Base-by-base conservation (phyloP, 2,113 vertebrate species). In the Centrocercus urophasianus region DNA sequence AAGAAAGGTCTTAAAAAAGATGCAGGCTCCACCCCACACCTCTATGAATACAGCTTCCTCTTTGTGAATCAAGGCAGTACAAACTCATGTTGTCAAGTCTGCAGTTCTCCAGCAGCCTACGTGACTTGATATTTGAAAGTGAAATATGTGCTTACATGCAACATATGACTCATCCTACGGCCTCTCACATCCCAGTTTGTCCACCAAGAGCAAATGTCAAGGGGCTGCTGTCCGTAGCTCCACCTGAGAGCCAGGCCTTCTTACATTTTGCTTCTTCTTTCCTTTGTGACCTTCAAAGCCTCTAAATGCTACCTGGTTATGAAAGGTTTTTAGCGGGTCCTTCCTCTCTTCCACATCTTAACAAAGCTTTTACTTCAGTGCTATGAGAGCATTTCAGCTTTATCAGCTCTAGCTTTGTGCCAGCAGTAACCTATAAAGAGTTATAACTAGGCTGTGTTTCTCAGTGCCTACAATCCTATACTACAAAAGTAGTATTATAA, bases 401-500 rank as follows among this genome's bases (percentile, higher is more conserved):
- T 88, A 88, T 91, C 80, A 88, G 76, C 79, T 43, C 30, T 38
- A 78, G 65, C 69, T 95, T 94, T 94, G 72, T 75, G 86, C 48
- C 54, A 78, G 52, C 56, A 66, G 30, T 91, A 95, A 88, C 76
- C 78, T 95, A 83, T 79, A 75, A 91, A 93, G 72, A 93, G 27
- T 93, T 94, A 78, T 90, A 96, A 91, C 73, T 80, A 64, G 66
- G 56, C 38, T 8, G 3, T 83, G 71, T 88, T 95, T 91, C 86
- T 30, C 40, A 48, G 38, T 61, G 69, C 57, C 79, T 93, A 40
- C 77, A 93, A 88, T 93, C 65, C 80, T 82, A 61, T 40, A 54
- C 54, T 81, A 94, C 87, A 95, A 89, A 93, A 92, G 72, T 85
- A 71, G 40, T 82, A 21, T 81, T 93, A 94, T 81, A 91, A 95